Evolutionary conservation across 2,888 invertebrate species (phyloP).

Genomic region (Ichneumoninae sp.): DNA sequence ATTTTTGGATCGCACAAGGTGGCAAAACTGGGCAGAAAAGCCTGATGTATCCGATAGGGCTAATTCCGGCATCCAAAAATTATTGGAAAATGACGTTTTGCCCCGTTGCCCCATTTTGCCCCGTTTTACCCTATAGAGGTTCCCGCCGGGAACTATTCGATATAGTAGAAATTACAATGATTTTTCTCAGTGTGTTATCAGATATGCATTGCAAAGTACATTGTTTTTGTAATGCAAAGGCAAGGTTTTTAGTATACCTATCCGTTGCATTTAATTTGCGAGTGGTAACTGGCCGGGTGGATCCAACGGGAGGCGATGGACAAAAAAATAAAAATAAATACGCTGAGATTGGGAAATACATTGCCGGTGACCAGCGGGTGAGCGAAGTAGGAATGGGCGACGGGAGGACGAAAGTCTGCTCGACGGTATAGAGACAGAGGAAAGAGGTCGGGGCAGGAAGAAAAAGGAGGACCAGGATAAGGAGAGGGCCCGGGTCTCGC

Average conservation of each 20-base stretch:
- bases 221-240: not conserved
- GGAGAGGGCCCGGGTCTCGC: slow-evolving; percentile 55
- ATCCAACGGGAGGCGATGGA: slow-evolving; percentile 11
- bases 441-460: slow-evolving; percentile 40
- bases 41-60: too few relatives aligned
- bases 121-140: too few relatives aligned
- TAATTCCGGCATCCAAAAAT: too few relatives aligned
- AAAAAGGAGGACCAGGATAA: slow-evolving; percentile 24
- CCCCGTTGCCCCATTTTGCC: too few relatives aligned
- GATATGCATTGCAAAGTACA: not conserved
- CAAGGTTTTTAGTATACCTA: slow-evolving; percentile 18
- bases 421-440: slow-evolving; percentile 63
- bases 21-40: too few relatives aligned
- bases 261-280: slow-evolving; percentile 17
- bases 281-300: slow-evolving; percentile 21
- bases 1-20: too few relatives aligned
- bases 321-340: slow-evolving; percentile 10
- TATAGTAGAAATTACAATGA: too few relatives aligned
- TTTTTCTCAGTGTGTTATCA: not conserved
- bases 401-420: slow-evolving; percentile 58
- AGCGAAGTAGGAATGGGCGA: slow-evolving; percentile 18
- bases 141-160: too few relatives aligned
- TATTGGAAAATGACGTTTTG: too few relatives aligned
- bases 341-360: too few relatives aligned
- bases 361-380: slow-evolving; percentile 25